phyloP scores from a whole-genome alignment of 2,888 invertebrate genomes.

The Pharmacophagus antenor region DNA sequence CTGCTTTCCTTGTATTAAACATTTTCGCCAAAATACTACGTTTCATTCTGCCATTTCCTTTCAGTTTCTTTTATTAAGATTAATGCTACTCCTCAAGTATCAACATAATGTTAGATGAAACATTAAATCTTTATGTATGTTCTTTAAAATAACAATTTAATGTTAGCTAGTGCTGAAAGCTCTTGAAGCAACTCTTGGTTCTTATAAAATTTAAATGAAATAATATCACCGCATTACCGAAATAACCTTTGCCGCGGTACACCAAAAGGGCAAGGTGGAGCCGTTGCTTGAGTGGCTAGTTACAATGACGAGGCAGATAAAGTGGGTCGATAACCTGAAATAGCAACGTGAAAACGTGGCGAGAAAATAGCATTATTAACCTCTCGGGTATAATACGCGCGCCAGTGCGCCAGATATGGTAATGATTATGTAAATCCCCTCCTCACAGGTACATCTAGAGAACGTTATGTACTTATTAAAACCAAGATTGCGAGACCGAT shows the following conservation, averaged over 20 bases:
- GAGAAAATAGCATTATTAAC: constrained; percentile 82
- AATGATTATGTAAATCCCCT: constrained; percentile 81
- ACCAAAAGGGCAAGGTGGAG: constrained; percentile 57
- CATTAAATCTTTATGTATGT: neutral
- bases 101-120: neutral
- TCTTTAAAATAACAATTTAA: too few species aligned
- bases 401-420: constrained; percentile 81
- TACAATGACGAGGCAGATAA: constrained; percentile 78
- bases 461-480: constrained; percentile 80
- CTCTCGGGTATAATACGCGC: constrained; percentile 79
- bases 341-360: constrained; percentile 79
- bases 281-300: constrained; percentile 70
- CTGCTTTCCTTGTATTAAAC: constrained; percentile 48
- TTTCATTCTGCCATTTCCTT: constrained; percentile 10
- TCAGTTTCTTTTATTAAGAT: constrained; percentile 17
- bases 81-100: neutral
- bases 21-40: constrained; percentile 22
- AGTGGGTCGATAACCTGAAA: constrained; percentile 77
- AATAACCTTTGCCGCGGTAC: constrained; percentile 30
- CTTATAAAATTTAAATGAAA: constrained; percentile 17
- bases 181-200: neutral
- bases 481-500: constrained; percentile 74
- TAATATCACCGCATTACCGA: constrained; percentile 11
- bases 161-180: too few species aligned
- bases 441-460: constrained; percentile 78